Base-by-base conservation (phyloP, 2,797 vertebrate species). In the Chloroceryle inda region DNA sequence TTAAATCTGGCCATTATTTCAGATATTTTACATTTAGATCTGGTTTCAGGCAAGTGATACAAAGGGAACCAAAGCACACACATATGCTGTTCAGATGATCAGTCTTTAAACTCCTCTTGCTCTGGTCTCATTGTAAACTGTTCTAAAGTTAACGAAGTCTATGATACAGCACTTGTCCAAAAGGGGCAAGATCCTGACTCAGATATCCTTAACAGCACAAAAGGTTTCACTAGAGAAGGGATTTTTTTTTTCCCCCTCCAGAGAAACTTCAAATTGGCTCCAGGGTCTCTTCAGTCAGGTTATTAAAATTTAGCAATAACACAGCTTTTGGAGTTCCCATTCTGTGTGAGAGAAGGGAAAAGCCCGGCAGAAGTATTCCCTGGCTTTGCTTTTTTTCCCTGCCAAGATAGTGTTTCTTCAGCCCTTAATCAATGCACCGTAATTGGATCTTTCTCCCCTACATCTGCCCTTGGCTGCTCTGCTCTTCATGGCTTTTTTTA, bases 41-140 rank as follows among this genome's bases (percentile, higher is more conserved):
- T 1, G 5, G 44, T 89, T 71, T 78, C 49, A 72, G 27, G 31
- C 5, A 64, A 77, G 7, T 1, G 0, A n/a, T n/a, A 18, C 4
- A 77, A 61, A 71, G 20, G 27, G 42, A 71, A 86, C 66, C 9
- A 73, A 77, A 78, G 10, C 20, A 77, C 44, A 77, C 42, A 15
- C 11, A 26, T 37, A 40, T 17, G 24, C 9, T 55, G 13, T 74
- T 76, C 38, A 47, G 66, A 80, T 26, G 20, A 89, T 7, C 26
- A 88, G 3, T 29, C 17, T 77, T 67, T 33, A 13, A 74, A 85
- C 18, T 52, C 35, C n/a, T 61, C 18, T 90, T 42, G 45, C 31
- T 66, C 31, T 42, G 37, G 5, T 68, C 72, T 52, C 29, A 21
- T n/a, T 0, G 2, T 13, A 45, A 88, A 64, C 29, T 37, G 21